Evolutionary conservation across 2,797 vertebrate species (phyloP).

Genomic region (Hippopotamyrus pictus): DNA sequence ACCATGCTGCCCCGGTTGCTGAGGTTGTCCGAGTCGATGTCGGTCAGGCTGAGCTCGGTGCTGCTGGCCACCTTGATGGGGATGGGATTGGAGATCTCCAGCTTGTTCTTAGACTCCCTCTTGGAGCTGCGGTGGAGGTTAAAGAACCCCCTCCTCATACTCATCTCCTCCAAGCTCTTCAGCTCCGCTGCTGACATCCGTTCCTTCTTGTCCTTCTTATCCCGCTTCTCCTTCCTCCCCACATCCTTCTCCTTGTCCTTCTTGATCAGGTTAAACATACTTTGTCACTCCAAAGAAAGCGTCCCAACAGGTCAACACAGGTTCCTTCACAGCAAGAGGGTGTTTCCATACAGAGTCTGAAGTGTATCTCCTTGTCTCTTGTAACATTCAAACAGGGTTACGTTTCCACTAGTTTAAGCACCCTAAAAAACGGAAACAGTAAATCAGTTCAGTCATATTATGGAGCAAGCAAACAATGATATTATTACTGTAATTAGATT

Average conservation of each 20-base stretch:
- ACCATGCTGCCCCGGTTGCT: conserved; percentile 86
- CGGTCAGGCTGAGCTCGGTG: conserved; percentile 82
- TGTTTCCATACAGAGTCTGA: conserved; percentile 39
- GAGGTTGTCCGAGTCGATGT: conserved; percentile 80
- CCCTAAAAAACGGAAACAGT: conserved; percentile 37
- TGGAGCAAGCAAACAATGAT: not conserved
- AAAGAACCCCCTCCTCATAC: conserved; percentile 90
- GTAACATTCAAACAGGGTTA: conserved; percentile 25
- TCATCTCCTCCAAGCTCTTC: conserved; percentile 93
- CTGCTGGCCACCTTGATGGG: conserved; percentile 94
- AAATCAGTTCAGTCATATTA: conserved; percentile 12
- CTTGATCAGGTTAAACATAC: conserved; percentile 94
- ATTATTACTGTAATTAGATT: not conserved
- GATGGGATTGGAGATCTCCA: conserved; percentile 96
- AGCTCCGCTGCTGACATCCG: conserved; percentile 90
- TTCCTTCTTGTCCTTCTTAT: conserved; percentile 92
- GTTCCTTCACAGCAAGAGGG: conserved; percentile 25
- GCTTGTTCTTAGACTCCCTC: conserved; percentile 77
- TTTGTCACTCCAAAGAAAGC: conserved; percentile 21
- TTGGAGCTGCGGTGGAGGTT: conserved; percentile 88
- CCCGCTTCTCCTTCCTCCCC: conserved; percentile 72
- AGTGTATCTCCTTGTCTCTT: conserved; percentile 22
- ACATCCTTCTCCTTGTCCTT: conserved; percentile 81
- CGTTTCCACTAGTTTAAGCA: conserved; percentile 25
- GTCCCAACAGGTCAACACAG: conserved; percentile 29